phyloP scores from a whole-genome alignment of 2,113 vertebrate species.

The Entomyzon cyanotis region DNA sequence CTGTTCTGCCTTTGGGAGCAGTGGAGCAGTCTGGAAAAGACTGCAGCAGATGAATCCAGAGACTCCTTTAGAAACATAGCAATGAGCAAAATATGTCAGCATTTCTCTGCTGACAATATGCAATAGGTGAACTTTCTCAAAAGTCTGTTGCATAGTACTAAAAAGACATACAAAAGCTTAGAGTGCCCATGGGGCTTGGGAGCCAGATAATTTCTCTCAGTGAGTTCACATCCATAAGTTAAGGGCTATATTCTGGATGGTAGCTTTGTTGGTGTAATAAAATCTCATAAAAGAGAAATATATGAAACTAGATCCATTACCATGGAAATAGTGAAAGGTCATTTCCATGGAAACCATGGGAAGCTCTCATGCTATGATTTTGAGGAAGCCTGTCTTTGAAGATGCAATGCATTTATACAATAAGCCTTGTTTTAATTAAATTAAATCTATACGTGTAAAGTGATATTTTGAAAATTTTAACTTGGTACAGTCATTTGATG shows the following conservation, averaged over 20 bases:
- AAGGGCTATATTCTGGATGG: conserved; percentile 60
- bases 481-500: neutral
- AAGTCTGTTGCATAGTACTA: conserved; percentile 8
- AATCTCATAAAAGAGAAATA: conserved; percentile 70
- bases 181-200: neutral
- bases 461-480: conserved; percentile 1
- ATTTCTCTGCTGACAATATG: conserved; percentile 18
- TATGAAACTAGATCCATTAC: conserved; percentile 71
- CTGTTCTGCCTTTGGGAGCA: conserved; percentile 17
- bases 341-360: conserved; percentile 71
- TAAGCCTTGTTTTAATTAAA: conserved; percentile 51
- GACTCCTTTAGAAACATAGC: conserved; percentile 22
- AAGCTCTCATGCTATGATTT: conserved; percentile 64
- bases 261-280: conserved; percentile 66
- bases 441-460: conserved; percentile 18
- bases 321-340: conserved; percentile 71
- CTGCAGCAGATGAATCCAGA: conserved; percentile 12
- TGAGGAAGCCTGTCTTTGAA: conserved; percentile 57
- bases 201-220: conserved; percentile 33
- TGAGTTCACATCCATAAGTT: conserved; percentile 22
- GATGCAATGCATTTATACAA: conserved; percentile 18
- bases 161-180: conserved; percentile 37
- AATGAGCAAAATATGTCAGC: conserved; percentile 18
- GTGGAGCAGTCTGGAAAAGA: conserved; percentile 27
- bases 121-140: conserved; percentile 43